Base-by-base conservation (phyloP, 2,888 invertebrate species). In the Rhyacophila evoluta region DNA sequence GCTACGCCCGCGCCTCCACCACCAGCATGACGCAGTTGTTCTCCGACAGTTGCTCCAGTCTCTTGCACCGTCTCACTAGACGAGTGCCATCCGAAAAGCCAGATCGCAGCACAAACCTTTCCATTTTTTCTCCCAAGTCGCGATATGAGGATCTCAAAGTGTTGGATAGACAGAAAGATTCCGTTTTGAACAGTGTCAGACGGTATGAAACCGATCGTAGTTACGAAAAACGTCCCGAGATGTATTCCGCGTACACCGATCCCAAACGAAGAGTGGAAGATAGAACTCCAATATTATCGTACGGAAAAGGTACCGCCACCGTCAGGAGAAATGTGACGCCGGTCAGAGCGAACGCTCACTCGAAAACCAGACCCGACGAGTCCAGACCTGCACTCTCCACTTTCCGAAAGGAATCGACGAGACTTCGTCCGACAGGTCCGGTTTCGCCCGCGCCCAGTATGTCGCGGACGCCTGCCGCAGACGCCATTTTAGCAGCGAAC, bases 1-100 rank as follows among this genome's bases (percentile, higher is more conserved):
- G 95, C 83, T 95, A 96, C 88, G 91, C 93, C 83, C 93, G 96
- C 82, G 90, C 92, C 82, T 95, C 96, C 74, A 94, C 94, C 79
- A 91, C 93, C 72, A 96, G 95, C 88, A 95, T 97, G 84, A 94
- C 95, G 83, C 96, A 97, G 87, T 89, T 97, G 84, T 89, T 97
- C 84, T 94, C 94, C 83, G 96, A 97, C 86, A 95, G 96, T 84
- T 97, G 95, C 88, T 94, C 95, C 85, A 96, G 92, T 88, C 91
- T 97, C 83, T 91, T 97, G 84, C 95, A 95, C 86, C 91, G 95
- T 83, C 90, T 97, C 84, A 94, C 93, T 37, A 91, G 94, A 82
- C 92, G 96, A 81, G 95, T 95, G 72, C 95, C 95, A 41, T 95
- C 95, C 73, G 93, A 92, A 87, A 92, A 92, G 86, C 88, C 88